phyloP scores from a whole-genome alignment of 2,797 vertebrate genomes.

The Sandelia bainsii region DNA sequence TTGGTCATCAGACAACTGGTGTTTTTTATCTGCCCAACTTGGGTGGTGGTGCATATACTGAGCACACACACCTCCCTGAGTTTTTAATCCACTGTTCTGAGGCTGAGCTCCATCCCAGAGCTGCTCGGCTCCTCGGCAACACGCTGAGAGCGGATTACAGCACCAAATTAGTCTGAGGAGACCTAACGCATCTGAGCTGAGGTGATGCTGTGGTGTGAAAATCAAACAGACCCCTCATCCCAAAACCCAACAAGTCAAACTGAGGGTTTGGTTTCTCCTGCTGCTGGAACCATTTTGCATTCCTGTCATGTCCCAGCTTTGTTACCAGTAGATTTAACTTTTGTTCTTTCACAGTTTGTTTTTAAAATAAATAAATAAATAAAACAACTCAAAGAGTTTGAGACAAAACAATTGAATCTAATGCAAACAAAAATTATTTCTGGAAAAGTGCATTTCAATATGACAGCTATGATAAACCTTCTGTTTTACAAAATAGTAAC shows the following conservation, averaged over 20 bases:
- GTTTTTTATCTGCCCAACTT: constrained; percentile 36
- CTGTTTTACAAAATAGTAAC: not conserved
- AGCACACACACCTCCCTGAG: constrained; percentile 25
- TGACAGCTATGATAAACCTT: not conserved
- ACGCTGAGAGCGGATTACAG: constrained; percentile 67
- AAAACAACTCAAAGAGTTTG: not conserved
- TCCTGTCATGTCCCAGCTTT: constrained; percentile 19
- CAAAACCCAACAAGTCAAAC: constrained; percentile 32
- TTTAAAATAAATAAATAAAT: not conserved
- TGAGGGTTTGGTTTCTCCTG: constrained; percentile 30
- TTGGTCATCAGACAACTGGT: constrained; percentile 34
- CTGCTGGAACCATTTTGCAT: constrained; percentile 23
- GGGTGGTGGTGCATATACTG: constrained; percentile 53
- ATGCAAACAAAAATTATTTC: not conserved
- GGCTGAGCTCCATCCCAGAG: constrained; percentile 42
- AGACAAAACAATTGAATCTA: too few species aligned
- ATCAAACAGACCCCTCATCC: constrained; percentile 67
- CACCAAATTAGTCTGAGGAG: constrained; percentile 63
- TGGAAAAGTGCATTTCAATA: not conserved
- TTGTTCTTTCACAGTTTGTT: not conserved
- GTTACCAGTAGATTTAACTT: not conserved
- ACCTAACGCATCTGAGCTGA: constrained; percentile 24
- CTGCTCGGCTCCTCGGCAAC: constrained; percentile 42
- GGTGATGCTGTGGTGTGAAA: constrained; percentile 66
- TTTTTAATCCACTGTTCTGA: constrained; percentile 54